Conservation (phyloP, 2,113 vertebrate genomes). For the Grus americana region DNA sequence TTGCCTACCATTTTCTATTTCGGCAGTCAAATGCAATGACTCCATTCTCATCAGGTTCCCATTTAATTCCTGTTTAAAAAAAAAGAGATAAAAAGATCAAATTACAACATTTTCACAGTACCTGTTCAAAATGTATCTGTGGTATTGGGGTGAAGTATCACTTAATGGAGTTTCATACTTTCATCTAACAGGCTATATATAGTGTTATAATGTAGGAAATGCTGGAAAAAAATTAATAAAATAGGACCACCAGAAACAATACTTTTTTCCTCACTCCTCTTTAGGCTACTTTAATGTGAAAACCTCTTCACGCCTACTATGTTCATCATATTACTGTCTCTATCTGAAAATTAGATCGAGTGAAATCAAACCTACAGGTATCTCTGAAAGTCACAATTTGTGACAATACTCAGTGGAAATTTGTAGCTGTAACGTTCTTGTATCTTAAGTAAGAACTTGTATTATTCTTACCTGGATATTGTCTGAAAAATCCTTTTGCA, state of each 20-base stretch:
- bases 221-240: neutral
- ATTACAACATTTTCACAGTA: slow-evolving; percentile 30
- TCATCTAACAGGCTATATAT: neutral
- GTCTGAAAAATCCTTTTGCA: slow-evolving; percentile 97
- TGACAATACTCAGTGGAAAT: neutral
- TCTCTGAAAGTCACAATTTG: neutral
- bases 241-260: neutral
- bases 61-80: slow-evolving; percentile 88
- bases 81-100: neutral
- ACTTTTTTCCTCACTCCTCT: neutral
- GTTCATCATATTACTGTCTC: neutral
- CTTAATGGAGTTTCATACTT: neutral
- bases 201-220: neutral
- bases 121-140: neutral
- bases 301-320: neutral
- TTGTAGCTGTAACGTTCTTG: neutral
- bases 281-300: neutral
- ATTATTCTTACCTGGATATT: slow-evolving; percentile 91
- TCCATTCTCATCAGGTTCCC: slow-evolving; percentile 96
- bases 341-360: neutral
- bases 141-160: neutral
- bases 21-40: slow-evolving; percentile 98
- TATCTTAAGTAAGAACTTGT: neutral
- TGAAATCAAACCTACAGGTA: neutral
- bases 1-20: slow-evolving; percentile 94